Evolutionary conservation across 2,113 vertebrate genomes (phyloP).

Genomic region (Boleophthalmus pectinirostris): DNA sequence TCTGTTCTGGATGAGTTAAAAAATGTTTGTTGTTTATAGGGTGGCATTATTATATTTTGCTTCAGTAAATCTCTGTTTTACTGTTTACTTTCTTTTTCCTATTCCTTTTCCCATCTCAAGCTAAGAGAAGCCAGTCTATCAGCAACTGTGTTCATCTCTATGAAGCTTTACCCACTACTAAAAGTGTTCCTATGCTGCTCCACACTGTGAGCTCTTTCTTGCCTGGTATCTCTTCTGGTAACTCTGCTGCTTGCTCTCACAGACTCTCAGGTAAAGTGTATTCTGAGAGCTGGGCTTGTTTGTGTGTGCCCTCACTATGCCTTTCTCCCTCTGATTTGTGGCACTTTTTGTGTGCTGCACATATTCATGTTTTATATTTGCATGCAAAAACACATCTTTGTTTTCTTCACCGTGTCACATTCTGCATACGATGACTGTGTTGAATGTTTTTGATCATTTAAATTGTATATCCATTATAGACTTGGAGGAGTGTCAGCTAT

Average conservation of each 20-base stretch:
- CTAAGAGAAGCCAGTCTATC: slow-evolving; percentile 99
- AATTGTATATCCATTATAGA: slow-evolving; percentile 71
- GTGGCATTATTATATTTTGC: not conserved
- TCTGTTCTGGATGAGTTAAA: not conserved
- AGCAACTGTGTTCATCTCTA: slow-evolving; percentile 98
- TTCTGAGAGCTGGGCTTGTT: slow-evolving; percentile 57
- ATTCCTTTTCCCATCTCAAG: slow-evolving; percentile 77
- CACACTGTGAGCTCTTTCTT: slow-evolving; percentile 99
- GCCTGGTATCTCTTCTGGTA: slow-evolving; percentile 95
- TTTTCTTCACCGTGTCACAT: slow-evolving; percentile 12
- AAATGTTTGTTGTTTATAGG: not conserved
- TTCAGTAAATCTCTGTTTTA: slow-evolving; percentile 35
- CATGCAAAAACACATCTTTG: slow-evolving; percentile 12
- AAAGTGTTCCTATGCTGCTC: slow-evolving; percentile 97
- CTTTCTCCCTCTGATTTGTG: slow-evolving; percentile 10
- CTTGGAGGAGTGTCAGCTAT: slow-evolving; percentile 87
- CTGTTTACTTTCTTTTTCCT: slow-evolving; percentile 32
- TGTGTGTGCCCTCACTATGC: slow-evolving; percentile 47
- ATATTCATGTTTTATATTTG: slow-evolving; percentile 31
- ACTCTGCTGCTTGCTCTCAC: slow-evolving; percentile 92
- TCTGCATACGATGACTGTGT: not conserved
- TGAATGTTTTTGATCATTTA: not conserved
- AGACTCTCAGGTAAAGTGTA: slow-evolving; percentile 93
- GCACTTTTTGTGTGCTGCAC: not conserved
- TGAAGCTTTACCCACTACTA: slow-evolving; percentile 96